phyloP scores from a whole-genome alignment of 2,113 vertebrate species.

The Crypturellus undulatus region DNA sequence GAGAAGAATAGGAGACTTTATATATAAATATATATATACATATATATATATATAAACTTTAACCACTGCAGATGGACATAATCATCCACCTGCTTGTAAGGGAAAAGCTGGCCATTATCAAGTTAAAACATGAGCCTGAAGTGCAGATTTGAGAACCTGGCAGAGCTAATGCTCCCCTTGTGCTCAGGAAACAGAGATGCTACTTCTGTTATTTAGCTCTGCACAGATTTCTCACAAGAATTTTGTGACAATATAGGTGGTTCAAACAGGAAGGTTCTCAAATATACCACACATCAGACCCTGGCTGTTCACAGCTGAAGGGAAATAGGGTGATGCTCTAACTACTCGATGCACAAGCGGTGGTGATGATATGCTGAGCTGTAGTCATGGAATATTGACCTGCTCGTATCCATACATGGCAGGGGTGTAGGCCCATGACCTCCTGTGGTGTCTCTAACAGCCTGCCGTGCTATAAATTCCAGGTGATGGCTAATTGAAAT shows the following conservation, averaged over 20 bases:
- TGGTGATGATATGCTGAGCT: background rate
- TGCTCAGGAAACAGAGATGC: background rate
- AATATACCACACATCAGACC: background rate
- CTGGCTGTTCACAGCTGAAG: background rate
- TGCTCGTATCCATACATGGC: background rate
- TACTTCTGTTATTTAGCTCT: background rate
- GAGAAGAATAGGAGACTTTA: background rate
- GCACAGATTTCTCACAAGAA: background rate
- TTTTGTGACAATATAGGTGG: background rate
- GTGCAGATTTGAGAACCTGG: background rate
- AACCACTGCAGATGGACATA: too few relatives aligned
- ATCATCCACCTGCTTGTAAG: background rate
- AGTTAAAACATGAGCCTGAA: background rate
- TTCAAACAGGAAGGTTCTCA: background rate
- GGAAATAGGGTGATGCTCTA: background rate
- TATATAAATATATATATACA: too few relatives aligned
- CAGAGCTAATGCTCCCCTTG: rapidly evolving
- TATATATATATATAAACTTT: background rate
- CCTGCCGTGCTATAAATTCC: background rate
- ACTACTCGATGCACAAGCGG: background rate
- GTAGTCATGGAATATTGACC: background rate
- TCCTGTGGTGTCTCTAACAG: background rate
- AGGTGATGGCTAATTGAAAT: background rate
- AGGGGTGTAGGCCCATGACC: background rate
- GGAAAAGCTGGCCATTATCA: background rate